Conservation (phyloP, 1,140 invertebrate species). For the Oncopodura yosiiana region DNA sequence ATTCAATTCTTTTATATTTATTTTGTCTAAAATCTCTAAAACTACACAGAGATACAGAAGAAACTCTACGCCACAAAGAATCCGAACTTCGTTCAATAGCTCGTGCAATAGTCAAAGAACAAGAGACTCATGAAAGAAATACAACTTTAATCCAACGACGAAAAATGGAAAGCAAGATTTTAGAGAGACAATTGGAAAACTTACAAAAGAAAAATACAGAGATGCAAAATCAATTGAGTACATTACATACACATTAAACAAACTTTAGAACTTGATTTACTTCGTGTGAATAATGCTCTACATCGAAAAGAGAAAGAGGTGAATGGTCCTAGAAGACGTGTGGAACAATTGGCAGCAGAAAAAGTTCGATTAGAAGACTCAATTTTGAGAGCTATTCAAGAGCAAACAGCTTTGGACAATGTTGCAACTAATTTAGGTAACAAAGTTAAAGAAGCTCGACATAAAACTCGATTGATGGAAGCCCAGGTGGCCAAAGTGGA, state of each 20-base stretch:
- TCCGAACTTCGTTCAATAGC: constrained; percentile 49
- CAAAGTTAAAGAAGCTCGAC: constrained; percentile 22
- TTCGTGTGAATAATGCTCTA: constrained; percentile 37
- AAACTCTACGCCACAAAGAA: constrained; percentile 51
- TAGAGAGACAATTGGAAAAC: constrained; percentile 11
- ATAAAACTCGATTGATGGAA: constrained; percentile 41
- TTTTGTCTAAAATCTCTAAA: background rate
- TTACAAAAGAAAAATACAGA: constrained; percentile 8
- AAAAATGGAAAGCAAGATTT: constrained; percentile 21
- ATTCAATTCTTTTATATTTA: background rate
- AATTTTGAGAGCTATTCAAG: constrained; percentile 54
- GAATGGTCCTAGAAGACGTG: constrained; percentile 42
- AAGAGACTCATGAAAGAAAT: constrained; percentile 41
- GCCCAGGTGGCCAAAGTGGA: constrained; percentile 51
- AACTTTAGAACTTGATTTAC: constrained; percentile 22
- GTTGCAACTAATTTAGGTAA: constrained; percentile 30
- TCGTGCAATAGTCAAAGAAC: constrained; percentile 44
- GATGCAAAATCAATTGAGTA: constrained; percentile 11
- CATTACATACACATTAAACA: constrained; percentile 13
- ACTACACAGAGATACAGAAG: constrained; percentile 49
- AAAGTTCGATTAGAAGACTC: constrained; percentile 52
- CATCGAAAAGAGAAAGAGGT: constrained; percentile 36
- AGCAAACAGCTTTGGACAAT: constrained; percentile 57
- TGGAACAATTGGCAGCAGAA: constrained; percentile 45
- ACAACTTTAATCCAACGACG: constrained; percentile 36